phyloP scores from a whole-genome alignment of 2,888 invertebrate genomes.

The Lamproptera curius region DNA sequence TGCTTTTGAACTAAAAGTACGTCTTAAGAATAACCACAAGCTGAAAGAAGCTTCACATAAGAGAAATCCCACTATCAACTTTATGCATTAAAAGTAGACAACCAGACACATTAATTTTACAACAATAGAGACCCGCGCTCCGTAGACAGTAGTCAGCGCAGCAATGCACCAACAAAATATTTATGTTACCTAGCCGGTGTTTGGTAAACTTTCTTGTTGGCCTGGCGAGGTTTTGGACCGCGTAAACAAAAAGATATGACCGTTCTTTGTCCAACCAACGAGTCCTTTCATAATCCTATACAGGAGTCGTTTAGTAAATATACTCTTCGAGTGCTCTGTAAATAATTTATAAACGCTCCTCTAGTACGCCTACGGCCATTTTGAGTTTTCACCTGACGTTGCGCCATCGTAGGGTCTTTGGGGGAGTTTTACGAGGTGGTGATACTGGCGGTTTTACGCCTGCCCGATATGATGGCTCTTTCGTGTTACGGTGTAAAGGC shows the following conservation, averaged over 20 bases:
- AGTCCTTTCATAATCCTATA: neutral
- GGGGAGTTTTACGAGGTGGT: constrained; percentile 58
- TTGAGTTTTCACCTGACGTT: constrained; percentile 39
- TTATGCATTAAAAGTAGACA: constrained; percentile 17
- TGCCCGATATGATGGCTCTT: constrained; percentile 49
- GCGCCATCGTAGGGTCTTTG: constrained; percentile 43
- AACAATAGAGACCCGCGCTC: constrained; percentile 31
- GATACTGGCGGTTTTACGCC: constrained; percentile 60
- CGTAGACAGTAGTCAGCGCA: constrained; percentile 20
- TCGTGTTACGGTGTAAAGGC: constrained; percentile 39
- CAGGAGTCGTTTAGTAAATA: constrained; percentile 9
- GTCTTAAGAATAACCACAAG: neutral
- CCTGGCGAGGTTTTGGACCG: neutral
- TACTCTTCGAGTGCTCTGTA: constrained; percentile 21
- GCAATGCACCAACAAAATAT: constrained; percentile 7
- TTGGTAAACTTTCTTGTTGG: constrained; percentile 3
- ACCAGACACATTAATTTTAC: constrained; percentile 40
- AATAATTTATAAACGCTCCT: constrained; percentile 28
- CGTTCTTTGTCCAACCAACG: neutral
- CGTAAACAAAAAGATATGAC: neutral
- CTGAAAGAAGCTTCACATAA: neutral
- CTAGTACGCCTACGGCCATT: constrained; percentile 27
- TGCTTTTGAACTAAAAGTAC: neutral
- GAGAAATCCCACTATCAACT: constrained; percentile 2
- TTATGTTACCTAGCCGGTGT: constrained; percentile 10